Conservation (phyloP, 2,888 invertebrate species). For the Drosophila rellima region DNA sequence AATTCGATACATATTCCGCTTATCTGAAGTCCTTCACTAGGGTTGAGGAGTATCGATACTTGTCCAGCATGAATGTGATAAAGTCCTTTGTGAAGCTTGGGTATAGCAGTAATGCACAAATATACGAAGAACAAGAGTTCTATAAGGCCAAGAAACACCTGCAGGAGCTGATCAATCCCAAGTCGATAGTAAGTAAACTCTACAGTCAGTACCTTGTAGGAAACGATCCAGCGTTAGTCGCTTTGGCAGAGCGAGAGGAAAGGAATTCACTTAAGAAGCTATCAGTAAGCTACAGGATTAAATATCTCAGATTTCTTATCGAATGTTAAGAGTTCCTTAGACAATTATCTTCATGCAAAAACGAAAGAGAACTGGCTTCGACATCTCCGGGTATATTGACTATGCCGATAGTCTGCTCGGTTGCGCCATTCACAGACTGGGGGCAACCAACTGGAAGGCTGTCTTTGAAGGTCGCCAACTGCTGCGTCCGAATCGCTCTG, state of each 20-base stretch:
- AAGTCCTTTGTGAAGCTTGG: conserved; percentile 92
- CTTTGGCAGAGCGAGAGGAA: conserved; percentile 87
- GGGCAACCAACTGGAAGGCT: conserved; percentile 47
- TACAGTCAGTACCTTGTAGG: conserved; percentile 88
- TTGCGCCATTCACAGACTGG: background rate
- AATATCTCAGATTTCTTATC: background rate
- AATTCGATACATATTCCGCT: conserved; percentile 88
- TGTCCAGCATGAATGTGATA: conserved; percentile 90
- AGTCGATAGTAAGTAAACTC: conserved; percentile 84
- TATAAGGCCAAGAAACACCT: conserved; percentile 87
- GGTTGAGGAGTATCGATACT: conserved; percentile 90
- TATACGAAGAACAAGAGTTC: conserved; percentile 88
- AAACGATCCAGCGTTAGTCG: conserved; percentile 88
- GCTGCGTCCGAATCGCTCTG: conserved; percentile 35
- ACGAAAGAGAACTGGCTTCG: conserved; percentile 50
- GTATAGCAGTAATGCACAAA: conserved; percentile 87
- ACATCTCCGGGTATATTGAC: conserved; percentile 64
- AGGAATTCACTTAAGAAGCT: conserved; percentile 91
- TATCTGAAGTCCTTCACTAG: conserved; percentile 93
- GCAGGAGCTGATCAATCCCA: conserved; percentile 87
- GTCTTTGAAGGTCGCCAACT: conserved; percentile 46
- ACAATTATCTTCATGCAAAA: conserved; percentile 61
- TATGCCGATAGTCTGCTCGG: conserved; percentile 49
- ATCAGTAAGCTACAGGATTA: conserved; percentile 86
- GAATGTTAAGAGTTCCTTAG: conserved; percentile 6